A percentile compares a stretch with the other conserved stretches of the same genome.
These are phyloP conservation scores for Fratercula arctica DNA, from an alignment of 2,797 vertebrate genomes.

Conservation along the genomic window DNA sequence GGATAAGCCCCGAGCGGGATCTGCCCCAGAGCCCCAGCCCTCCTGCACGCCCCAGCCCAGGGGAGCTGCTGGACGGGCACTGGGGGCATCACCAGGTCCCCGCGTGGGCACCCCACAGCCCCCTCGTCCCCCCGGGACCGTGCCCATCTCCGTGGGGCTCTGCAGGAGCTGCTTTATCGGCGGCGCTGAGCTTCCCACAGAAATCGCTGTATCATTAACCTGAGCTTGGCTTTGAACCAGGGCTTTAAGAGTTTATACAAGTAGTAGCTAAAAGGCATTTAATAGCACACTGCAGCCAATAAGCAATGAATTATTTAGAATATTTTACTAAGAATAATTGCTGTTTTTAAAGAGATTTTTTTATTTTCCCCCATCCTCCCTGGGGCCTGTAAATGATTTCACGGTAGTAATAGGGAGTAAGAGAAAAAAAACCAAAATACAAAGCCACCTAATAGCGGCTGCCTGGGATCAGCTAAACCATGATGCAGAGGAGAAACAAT, in stretches of 20 bases:
- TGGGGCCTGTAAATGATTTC: slow-evolving; percentile 24
- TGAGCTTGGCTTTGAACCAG: slow-evolving; percentile 43
- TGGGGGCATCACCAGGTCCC: background rate
- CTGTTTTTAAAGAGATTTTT: slow-evolving; percentile 34
- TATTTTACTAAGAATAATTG: slow-evolving; percentile 69
- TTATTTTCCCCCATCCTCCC: background rate
- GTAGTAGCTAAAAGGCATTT: slow-evolving; percentile 65
- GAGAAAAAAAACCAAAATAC: background rate
- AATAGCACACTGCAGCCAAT: slow-evolving; percentile 52
- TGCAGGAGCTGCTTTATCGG: background rate
- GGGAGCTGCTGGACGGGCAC: background rate
- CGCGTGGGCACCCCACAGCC: background rate
- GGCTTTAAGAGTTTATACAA: slow-evolving; percentile 40
- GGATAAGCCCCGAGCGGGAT: rapidly evolving
- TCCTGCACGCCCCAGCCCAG: background rate
- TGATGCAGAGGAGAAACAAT: background rate
- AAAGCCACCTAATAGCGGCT: background rate
- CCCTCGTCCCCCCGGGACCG: background rate
- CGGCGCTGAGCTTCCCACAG: background rate
- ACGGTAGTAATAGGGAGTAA: background rate
- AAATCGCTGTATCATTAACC: background rate
- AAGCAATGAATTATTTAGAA: slow-evolving; percentile 69
- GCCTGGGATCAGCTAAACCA: background rate
- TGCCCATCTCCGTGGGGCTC: rapidly evolving
- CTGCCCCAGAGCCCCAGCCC: background rate